Evolutionary conservation across 2,797 vertebrate genomes (phyloP), one percentile per base, ranked within the genome.

Genomic region (Acipenser ruthenus): DNA sequence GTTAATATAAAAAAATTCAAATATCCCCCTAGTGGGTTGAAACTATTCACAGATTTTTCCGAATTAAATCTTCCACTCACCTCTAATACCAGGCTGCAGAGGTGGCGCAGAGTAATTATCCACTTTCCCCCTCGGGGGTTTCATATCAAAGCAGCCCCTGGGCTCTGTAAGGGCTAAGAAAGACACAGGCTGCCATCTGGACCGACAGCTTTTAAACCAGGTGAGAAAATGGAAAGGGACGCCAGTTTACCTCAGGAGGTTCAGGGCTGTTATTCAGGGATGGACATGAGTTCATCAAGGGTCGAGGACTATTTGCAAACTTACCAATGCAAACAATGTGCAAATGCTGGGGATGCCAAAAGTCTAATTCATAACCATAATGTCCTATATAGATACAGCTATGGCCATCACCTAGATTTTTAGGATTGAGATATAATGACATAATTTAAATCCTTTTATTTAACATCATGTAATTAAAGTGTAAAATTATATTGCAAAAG

Each of bases 161-260:
- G 63, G 52, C 61, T 72, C 66, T 70, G 66, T 68, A 62, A 70
- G 63, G 69, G 63, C 66, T 65, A 62, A 66, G 48, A 56, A 11
- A 10, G 53, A 56, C 48, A 49, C 74, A 76, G 13, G 1, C 47
- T 72, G 77, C 79, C 83, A 86, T 84, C 82, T 84, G 80, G 79
- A 74, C 72, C 72, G 79, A 75, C 78, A 79, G 75, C 75, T 79
- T 78, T 74, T 67, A 74, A 77, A 76, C 70, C 75, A 59, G 71
- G 70, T 65, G 75, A 74, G 65, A 71, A 70, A 67, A 74, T 68
- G 70, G 69, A 74, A 71, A 74, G 72, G 68, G 73, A 77, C 65
- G 75, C 52, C 12, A 8, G 48, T 13, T 11, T 12, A 12, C 48
- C 18, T 49, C 8, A 12, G 48, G 64, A 70, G 23, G 52, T 47